Evolutionary conservation across 2,888 invertebrate species (phyloP).

Genomic region (Patella pellucida): DNA sequence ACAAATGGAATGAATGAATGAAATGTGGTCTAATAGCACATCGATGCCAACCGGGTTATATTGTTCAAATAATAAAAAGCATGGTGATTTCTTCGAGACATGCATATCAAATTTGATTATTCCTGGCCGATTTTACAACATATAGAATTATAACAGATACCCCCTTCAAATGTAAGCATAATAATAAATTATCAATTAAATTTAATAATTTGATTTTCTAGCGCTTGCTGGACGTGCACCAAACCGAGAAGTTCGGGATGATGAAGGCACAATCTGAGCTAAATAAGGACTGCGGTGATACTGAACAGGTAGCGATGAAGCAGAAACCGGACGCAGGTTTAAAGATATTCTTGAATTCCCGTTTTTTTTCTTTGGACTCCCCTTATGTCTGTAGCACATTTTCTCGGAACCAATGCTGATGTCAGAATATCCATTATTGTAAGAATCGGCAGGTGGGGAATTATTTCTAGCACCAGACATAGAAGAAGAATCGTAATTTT

Average conservation of each 20-base stretch:
- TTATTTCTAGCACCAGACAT: neutral
- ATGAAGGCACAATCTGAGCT: slow-evolving; percentile 49
- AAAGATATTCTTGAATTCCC: slow-evolving; percentile 50
- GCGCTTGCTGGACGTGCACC: slow-evolving; percentile 44
- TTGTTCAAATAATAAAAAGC: no score
- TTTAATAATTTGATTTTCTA: slow-evolving; percentile 28
- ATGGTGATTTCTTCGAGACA: no score
- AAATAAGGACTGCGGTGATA: slow-evolving; percentile 58
- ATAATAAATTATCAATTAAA: neutral
- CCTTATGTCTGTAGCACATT: slow-evolving; percentile 47
- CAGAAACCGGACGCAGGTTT: slow-evolving; percentile 63
- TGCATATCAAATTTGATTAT: no score
- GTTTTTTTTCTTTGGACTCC: slow-evolving; percentile 45
- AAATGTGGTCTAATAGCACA: no score
- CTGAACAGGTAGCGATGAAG: slow-evolving; percentile 46
- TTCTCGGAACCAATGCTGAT: slow-evolving; percentile 41
- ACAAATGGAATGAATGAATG: no score
- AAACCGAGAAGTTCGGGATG: slow-evolving; percentile 48
- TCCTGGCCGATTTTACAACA: no score
- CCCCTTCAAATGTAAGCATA: no score
- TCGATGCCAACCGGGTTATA: no score
- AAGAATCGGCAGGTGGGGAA: neutral
- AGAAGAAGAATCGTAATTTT: neutral
- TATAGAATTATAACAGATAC: no score
- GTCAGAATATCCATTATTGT: slow-evolving; percentile 29